Percentiles rank a stretch among this genome's conserved stretches.
Evolutionary conservation across 2,113 vertebrate species (phyloP).

Genomic region (Etheostoma cragini): DNA sequence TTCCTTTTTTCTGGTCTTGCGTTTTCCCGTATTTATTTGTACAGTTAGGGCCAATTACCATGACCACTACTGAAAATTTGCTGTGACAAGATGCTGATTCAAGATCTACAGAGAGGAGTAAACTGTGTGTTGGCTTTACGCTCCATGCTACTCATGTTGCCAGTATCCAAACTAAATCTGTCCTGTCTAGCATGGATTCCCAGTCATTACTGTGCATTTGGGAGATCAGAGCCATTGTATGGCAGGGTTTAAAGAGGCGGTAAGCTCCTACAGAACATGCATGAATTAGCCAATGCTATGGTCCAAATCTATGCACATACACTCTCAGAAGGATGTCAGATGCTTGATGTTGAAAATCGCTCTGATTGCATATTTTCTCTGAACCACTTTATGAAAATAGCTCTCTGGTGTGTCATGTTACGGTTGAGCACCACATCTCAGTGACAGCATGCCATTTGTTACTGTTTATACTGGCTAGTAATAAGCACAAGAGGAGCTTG

Average conservation of each 20-base stretch:
- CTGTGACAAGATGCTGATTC: slow-evolving; percentile 71
- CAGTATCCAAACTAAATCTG: slow-evolving; percentile 38
- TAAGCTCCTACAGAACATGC: slow-evolving; percentile 34
- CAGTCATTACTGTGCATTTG: slow-evolving; percentile 64
- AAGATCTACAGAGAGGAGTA: slow-evolving; percentile 27
- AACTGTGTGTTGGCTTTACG: slow-evolving; percentile 19
- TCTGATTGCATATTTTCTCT: slow-evolving; percentile 31
- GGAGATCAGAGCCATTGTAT: slow-evolving; percentile 50
- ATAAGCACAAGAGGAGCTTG: slow-evolving; percentile 41
- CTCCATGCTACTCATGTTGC: neutral
- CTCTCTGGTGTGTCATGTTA: slow-evolving; percentile 55
- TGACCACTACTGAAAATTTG: slow-evolving; percentile 49
- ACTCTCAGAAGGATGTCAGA: slow-evolving; percentile 45
- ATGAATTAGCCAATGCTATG: slow-evolving; percentile 36
- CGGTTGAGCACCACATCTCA: slow-evolving; percentile 50
- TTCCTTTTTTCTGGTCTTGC: slow-evolving; percentile 57
- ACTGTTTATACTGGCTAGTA: slow-evolving; percentile 67
- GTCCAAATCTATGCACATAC: slow-evolving; percentile 45
- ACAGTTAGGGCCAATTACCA: slow-evolving; percentile 40
- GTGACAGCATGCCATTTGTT: slow-evolving; percentile 61
- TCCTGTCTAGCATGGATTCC: slow-evolving; percentile 51
- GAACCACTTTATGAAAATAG: slow-evolving; percentile 51
- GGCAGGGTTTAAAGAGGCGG: slow-evolving; percentile 38
- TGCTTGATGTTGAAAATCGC: slow-evolving; percentile 42
- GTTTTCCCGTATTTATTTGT: slow-evolving; percentile 73